Conservation (phyloP, 37 sponge, comb jelly and placozoan species). For the Spongia lamella region DNA sequence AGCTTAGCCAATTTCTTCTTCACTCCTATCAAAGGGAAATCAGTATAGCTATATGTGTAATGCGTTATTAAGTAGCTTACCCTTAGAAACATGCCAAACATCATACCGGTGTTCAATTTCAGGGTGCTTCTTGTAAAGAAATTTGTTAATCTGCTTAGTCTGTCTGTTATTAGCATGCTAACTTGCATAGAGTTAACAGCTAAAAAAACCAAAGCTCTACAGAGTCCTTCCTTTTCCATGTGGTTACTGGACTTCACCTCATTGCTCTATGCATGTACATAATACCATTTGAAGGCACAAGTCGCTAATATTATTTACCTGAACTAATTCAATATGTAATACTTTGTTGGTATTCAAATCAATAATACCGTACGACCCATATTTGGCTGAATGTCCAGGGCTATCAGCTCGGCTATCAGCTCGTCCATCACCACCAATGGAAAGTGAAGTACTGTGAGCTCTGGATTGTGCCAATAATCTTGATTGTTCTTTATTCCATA, state of each 20-base stretch:
- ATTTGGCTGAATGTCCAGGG: conserved; percentile 33
- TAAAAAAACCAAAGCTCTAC: conserved; percentile 14
- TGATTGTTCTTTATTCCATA: conserved; percentile 8
- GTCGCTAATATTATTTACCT: conserved; percentile 6
- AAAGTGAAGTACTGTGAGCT: background rate
- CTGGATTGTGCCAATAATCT: background rate
- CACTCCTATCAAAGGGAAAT: background rate
- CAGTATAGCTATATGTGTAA: background rate
- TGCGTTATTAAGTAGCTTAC: conserved; percentile 26
- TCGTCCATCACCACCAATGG: conserved; percentile 21
- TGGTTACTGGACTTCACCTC: conserved; percentile 24
- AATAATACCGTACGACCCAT: too few species aligned
- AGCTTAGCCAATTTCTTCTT: conserved; percentile 31
- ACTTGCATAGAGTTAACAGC: background rate
- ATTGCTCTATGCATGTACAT: conserved; percentile 33
- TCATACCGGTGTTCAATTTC: background rate
- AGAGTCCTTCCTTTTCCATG: conserved; percentile 47
- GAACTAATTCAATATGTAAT: conserved; percentile 4
- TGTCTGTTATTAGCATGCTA: conserved; percentile 26
- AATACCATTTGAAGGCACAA: too few species aligned
- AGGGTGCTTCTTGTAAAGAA: conserved; percentile 4
- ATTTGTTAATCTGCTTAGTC: conserved; percentile 31
- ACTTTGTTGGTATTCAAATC: conserved; percentile 1
- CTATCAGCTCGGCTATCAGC: too few species aligned
- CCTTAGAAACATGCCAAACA: conserved; percentile 17